Base-by-base conservation (phyloP, 2,888 invertebrate species). In the Diarsia brunnea region DNA sequence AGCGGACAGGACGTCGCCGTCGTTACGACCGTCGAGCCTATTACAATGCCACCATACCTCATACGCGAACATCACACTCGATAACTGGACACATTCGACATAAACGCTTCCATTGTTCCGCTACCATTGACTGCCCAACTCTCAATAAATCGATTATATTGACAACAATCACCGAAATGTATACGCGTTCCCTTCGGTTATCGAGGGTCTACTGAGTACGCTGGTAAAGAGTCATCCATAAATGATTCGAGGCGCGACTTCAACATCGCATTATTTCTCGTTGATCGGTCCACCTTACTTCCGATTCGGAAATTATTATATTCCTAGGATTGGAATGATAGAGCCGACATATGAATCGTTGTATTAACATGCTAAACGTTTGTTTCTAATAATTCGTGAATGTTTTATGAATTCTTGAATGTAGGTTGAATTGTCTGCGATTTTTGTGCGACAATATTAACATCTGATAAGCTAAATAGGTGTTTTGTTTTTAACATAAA, bases 251-350 rank as follows among this genome's bases (percentile, higher is more conserved):
- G 93, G 91, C 95, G 95, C 95, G 95, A 94, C 95, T 91, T 91
- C 92, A 92, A 96, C 95, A 95, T 93, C 92, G 92, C 94, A 95
- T 96, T 95, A 96, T 94, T 95, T 94, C 95, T 95, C 93, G 94
- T 93, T 92, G 94, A 95, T 95, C 94, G 93, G 91, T 90, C 93
- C 92, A 94, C 93, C 95, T 94, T 95, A 96, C 96, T 96, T 96
- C 96, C 96, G 96, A 96, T 96, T 96, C 96, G 96, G 96, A 96
- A 96, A 96, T 92, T 95, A 94, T 95, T 93, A 93, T 95, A 95
- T 95, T 95, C 94, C 92, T 92, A 91, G 93, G 93, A 94, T 93
- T 89, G 91, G 89, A 94, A 93, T 93, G 91, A 92, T 93, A 92
- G 92, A 93, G 90, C 88, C 91, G 91, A 93, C 93, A 92, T 94